Base-by-base conservation (phyloP, 2,797 vertebrate genomes). In the Sphenodon punctatus region DNA sequence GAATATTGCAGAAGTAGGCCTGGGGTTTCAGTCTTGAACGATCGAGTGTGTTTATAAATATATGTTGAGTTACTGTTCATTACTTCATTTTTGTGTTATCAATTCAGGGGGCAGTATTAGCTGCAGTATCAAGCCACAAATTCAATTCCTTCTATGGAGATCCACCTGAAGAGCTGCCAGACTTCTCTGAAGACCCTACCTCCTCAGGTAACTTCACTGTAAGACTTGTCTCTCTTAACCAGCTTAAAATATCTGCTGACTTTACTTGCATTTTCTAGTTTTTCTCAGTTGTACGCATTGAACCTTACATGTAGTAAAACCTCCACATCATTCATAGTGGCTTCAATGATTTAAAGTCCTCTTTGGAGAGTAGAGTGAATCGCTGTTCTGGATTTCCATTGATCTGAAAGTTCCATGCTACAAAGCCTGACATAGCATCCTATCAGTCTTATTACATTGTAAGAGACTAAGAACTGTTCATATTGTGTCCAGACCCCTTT, bases 111-210 rank as follows among this genome's bases (percentile, higher is more conserved):
- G 98, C 98, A 23, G 98, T 99, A 80, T 95, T 99, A 91, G 98
- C 98, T 43, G 98, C 98, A 61, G 98, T 99, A 87, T 99, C 98
- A 91, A 99, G 98, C 93, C 98, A 99, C 97, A 99, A 99, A 95
- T 99, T 99, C 92, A 99, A 98, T 90, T 98, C 97, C 25, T 99
- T 98, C 94, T 99, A 99, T 30, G 98, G 98, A 60, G 98, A 99
- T 91, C 98, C 98, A 30, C 98, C 98, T 13, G 98, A 99, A 95
- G 98, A 99, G 75, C 95, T 99, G 68, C 97, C 97, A 64, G 98
- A 99, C 93, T 99, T 99, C 95, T 97, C 98, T 7, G 98, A 98
- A 90, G 97, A 99, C 93, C 97, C 98, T 89, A 98, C 98, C 66
- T 99, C 98, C 95, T 99, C 98, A 97, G 98, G 98, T 99, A 97